A percentile compares a stretch with the other conserved stretches of the same genome.
phyloP scores from a whole-genome alignment of 2,797 vertebrate species.

The Propithecus perrieri region DNA sequence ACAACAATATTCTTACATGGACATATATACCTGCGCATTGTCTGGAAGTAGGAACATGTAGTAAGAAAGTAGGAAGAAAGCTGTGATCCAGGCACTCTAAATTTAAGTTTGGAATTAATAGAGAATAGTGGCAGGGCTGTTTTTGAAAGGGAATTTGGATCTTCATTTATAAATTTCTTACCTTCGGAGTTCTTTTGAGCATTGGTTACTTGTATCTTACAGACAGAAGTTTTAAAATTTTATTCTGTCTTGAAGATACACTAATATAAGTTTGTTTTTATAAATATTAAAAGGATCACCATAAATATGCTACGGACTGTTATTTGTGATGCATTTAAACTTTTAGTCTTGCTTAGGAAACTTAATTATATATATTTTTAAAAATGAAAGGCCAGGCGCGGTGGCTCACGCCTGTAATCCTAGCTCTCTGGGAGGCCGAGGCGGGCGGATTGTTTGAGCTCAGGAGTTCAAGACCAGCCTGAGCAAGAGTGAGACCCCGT shows the following conservation, averaged over 20 bases:
- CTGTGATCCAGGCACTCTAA: not conserved
- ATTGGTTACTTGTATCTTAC: not conserved
- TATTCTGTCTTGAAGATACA: conserved; percentile 37
- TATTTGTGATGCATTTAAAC: conserved; percentile 48
- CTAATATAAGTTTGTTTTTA: conserved; percentile 23
- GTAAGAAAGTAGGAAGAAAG: not conserved
- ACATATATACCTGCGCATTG: not conserved
- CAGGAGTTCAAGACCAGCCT: too few relatives aligned
- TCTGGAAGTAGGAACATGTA: not conserved
- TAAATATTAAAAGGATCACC: not conserved
- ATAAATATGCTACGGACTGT: not conserved
- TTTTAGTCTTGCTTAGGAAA: conserved; percentile 59
- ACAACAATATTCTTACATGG: not conserved
- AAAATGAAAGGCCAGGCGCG: not conserved
- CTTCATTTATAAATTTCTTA: conserved; percentile 18
- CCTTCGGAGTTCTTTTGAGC: not conserved
- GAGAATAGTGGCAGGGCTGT: not conserved
- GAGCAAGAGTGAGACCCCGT: too few relatives aligned
- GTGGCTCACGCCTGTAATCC: too few relatives aligned
- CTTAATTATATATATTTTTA: conserved; percentile 17
- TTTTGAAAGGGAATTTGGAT: conserved; percentile 22
- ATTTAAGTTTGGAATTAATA: not conserved
- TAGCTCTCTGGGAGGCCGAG: too few relatives aligned
- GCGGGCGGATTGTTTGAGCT: too few relatives aligned
- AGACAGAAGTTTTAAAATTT: conserved; percentile 38